Conservation (phyloP, 2,113 vertebrate species). For the Marcusenius ussheri region DNA sequence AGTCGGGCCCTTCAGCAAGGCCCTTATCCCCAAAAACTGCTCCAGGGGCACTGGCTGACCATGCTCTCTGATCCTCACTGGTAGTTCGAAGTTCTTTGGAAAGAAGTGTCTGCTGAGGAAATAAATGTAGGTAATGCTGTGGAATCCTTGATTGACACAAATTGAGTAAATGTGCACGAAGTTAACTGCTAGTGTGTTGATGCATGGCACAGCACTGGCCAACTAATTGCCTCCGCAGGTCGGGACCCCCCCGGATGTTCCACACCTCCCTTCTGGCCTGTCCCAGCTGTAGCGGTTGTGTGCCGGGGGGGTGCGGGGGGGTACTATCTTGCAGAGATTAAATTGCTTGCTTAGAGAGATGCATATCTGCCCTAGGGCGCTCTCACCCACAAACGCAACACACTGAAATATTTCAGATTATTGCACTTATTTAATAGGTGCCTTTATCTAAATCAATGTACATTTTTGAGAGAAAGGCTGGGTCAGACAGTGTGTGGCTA, state of each 20-base stretch:
- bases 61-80: neutral
- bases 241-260: neutral
- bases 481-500: neutral
- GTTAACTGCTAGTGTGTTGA: neutral
- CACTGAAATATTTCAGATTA: neutral
- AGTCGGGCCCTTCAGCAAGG: neutral
- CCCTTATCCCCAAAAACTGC: neutral
- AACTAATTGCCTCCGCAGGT: neutral
- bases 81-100: neutral
- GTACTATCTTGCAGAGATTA: neutral
- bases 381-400: neutral
- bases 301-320: neutral
- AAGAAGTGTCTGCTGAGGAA: neutral
- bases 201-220: neutral
- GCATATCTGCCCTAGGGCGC: neutral
- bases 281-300: neutral
- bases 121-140: neutral
- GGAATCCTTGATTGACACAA: neutral
- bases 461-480: neutral
- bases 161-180: neutral
- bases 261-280: neutral
- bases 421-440: neutral
- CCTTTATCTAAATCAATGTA: neutral
- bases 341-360: neutral
- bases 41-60: neutral